These are phyloP conservation scores for Rotaria sp. DNA, from an alignment of 2,888 invertebrate species.

Conservation along the genomic window DNA sequence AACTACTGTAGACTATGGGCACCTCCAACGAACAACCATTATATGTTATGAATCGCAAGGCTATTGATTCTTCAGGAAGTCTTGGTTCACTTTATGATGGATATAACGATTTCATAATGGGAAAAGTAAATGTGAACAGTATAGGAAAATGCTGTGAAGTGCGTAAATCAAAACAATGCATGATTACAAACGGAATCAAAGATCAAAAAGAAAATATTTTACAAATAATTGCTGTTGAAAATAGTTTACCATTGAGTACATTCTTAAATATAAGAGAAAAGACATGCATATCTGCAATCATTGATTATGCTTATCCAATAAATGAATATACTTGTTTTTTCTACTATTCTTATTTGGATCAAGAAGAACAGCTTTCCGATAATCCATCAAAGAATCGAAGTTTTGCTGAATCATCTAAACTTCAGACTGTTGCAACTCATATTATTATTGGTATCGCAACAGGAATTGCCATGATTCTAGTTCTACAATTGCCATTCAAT, in stretches of 20 bases:
- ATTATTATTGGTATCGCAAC: not conserved
- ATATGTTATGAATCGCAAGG: not conserved
- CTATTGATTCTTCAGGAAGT: not conserved
- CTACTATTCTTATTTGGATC: not conserved
- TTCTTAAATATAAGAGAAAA: not conserved
- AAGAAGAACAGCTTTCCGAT: not conserved
- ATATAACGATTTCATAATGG: not conserved
- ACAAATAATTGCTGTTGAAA: not conserved
- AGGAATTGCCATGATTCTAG: not conserved
- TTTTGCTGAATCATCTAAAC: not conserved
- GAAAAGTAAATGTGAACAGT: too few relatives aligned
- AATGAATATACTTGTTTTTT: not conserved
- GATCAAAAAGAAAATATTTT: not conserved
- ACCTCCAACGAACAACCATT: too few relatives aligned
- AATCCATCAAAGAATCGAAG: not conserved
- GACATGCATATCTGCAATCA: not conserved
- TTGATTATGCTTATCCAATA: not conserved
- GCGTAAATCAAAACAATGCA: not conserved
- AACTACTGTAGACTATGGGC: too few relatives aligned
- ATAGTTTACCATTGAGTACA: not conserved
- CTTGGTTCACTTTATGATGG: not conserved
- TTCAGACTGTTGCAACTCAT: not conserved
- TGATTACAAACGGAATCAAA: not conserved
- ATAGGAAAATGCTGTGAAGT: too few relatives aligned
- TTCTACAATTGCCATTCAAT: not conserved